Conservation (phyloP, 2,888 invertebrate species). For the Amiota minor region DNA sequence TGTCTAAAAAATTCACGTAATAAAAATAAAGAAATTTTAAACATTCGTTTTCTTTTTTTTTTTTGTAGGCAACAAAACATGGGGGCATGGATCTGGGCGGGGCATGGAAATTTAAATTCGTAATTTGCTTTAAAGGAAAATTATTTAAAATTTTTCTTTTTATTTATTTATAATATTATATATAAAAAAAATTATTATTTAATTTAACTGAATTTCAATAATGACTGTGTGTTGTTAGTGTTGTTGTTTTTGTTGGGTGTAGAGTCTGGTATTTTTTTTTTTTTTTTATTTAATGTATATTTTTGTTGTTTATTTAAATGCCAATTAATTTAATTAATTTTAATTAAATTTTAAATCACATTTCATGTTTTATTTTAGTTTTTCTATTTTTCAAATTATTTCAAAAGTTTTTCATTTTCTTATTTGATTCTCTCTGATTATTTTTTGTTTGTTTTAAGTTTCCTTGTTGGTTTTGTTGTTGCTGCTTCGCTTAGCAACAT, state of each 20-base stretch:
- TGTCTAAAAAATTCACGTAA: conserved; percentile 18
- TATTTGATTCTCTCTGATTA: conserved; percentile 19
- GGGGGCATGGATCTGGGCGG: conserved; percentile 38
- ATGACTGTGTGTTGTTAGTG: conserved; percentile 58
- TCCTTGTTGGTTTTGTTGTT: conserved; percentile 40
- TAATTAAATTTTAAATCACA: conserved; percentile 70
- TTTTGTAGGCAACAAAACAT: conserved; percentile 13
- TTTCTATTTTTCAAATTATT: conserved; percentile 33
- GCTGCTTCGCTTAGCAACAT: conserved; percentile 36
- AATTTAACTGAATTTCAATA: conserved; percentile 47
- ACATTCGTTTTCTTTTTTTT: too few species aligned
- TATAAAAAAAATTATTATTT: neutral
- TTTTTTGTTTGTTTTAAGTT: conserved; percentile 50
- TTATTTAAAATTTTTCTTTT: conserved; percentile 38
- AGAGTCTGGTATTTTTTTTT: conserved; percentile 42
- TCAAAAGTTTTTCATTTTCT: conserved; percentile 16
- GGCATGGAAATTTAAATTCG: conserved; percentile 61
- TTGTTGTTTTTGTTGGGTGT: conserved; percentile 36
- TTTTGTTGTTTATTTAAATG: conserved; percentile 60
- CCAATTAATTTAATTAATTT: conserved; percentile 65
- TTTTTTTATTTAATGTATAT: conserved; percentile 38
- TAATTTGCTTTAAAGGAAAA: conserved; percentile 66
- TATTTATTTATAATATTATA: conserved; percentile 19
- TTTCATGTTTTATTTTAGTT: conserved; percentile 61
- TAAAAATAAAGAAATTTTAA: neutral